Base-by-base conservation (phyloP, 2,797 vertebrate genomes). In the Galago senegalensis region DNA sequence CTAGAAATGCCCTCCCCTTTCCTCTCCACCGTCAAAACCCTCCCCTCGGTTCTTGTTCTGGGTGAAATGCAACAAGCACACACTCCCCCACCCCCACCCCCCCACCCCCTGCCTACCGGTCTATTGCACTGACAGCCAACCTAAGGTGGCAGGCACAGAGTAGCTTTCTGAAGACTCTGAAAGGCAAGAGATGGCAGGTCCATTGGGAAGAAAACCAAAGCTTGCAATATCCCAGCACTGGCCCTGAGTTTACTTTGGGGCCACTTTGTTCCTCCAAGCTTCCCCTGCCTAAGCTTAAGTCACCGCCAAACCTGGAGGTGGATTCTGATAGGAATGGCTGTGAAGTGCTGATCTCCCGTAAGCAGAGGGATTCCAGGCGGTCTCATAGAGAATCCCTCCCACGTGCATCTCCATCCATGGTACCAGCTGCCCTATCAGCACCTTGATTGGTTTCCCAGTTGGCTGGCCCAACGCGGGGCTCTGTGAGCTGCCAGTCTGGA, bases 91-190 rank as follows among this genome's bases (percentile, higher is more conserved):
- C 3, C 1, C 16, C 37, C 20, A 16, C 37, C 37, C 13, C 37
- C 37, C 37, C 37, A 40, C 37, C 37, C 37, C 37, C 34, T 34
- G 34, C 34, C 34, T 34, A 34, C 34, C 34, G 34, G 7, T 31
- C 25, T 79, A 2, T 29, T 13, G 34, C 58, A 20, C 58, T 0
- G 3, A 12, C 25, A 20, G 25, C 69, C 14, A 16, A 25, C 29
- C 34, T 29, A 3, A 2, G 37, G 6, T 1, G 0, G 31, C 56
- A 23, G 0, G 20, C 43, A 0, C 5, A 14, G 43, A 40, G 37
- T 70, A 34, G 82, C 76, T 31, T 5, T 11, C 21, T 18, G 49
- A 31, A 37, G 87, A 56, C 72, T 49, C 20, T 27, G 43, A n/a
- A 29, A 77, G 27, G 70, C n/a, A 31, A 31, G 27, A 1, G 21